Conservation (phyloP, 2,797 vertebrate species). For the Anguilla anguilla region DNA sequence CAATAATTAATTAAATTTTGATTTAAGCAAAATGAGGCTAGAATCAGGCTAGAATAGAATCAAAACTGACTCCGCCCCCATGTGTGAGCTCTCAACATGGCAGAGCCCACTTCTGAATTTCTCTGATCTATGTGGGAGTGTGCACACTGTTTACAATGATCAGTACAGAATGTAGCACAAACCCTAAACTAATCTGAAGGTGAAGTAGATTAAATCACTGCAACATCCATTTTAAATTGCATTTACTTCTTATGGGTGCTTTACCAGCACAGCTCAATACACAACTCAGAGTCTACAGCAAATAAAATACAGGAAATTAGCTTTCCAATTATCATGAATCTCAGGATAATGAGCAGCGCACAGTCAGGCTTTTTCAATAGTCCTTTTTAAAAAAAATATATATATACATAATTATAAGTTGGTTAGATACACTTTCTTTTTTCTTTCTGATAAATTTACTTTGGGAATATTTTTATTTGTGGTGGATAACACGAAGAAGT, state of each 20-base stretch:
- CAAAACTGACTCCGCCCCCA: no score
- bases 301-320: no score
- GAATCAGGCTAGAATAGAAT: no score
- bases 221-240: neutral
- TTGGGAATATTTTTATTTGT: neutral
- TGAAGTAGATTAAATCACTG: no score
- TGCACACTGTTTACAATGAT: neutral
- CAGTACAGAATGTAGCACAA: no score
- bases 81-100: no score
- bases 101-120: no score
- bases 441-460: neutral
- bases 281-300: no score
- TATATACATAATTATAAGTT: neutral
- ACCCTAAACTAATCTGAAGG: no score
- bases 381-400: neutral
- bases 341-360: neutral
- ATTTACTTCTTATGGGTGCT: neutral
- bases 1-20: no score
- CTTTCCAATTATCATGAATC: no score
- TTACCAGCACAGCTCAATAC: neutral
- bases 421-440: neutral
- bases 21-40: no score
- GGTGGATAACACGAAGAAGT: neutral
- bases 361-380: neutral
- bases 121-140: neutral